A percentile compares a stretch with the other conserved stretches of the same genome.
These are phyloP conservation scores for Noctua janthe DNA, from an alignment of 2,888 invertebrate species.

Conservation along the genomic window DNA sequence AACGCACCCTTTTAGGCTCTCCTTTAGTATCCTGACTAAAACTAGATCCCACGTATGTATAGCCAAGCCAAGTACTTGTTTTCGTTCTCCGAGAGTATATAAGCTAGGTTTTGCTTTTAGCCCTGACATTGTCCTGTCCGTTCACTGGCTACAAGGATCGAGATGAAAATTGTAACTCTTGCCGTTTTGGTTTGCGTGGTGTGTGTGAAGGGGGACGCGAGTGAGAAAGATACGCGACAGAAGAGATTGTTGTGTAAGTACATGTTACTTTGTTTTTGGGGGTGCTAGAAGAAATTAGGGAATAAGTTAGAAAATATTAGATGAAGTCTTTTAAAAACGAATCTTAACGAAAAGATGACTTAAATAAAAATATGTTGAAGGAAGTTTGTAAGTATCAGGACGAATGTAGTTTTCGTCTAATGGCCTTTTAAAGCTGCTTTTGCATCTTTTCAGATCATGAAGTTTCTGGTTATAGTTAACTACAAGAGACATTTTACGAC, in stretches of 20 bases:
- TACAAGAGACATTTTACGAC: no score
- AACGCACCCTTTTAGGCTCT: slow-evolving; percentile 85
- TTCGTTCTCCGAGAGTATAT: slow-evolving; percentile 83
- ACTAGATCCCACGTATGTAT: slow-evolving; percentile 86
- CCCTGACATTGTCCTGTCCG: slow-evolving; percentile 88
- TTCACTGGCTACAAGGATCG: slow-evolving; percentile 72
- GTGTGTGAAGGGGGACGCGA: slow-evolving; percentile 57
- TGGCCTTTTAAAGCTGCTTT: no score
- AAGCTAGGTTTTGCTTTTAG: slow-evolving; percentile 84
- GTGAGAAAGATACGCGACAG: slow-evolving; percentile 49
- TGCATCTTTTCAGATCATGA: no score
- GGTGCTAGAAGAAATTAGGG: neutral
- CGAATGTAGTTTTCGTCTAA: no score
- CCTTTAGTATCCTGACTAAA: slow-evolving; percentile 82
- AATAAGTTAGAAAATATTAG: neutral
- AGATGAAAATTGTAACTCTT: slow-evolving; percentile 77
- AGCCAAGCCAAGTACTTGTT: slow-evolving; percentile 75
- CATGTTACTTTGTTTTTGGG: neutral
- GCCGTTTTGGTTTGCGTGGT: slow-evolving; percentile 66
- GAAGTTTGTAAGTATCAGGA: no score
- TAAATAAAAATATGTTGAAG: no score
- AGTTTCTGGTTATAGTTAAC: no score
- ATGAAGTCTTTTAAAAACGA: neutral
- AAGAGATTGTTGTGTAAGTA: slow-evolving; percentile 64
- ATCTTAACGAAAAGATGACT: no score